These are phyloP conservation scores for Calameuta filiformis DNA, from an alignment of 2,888 invertebrate genomes.

Conservation along the genomic window DNA sequence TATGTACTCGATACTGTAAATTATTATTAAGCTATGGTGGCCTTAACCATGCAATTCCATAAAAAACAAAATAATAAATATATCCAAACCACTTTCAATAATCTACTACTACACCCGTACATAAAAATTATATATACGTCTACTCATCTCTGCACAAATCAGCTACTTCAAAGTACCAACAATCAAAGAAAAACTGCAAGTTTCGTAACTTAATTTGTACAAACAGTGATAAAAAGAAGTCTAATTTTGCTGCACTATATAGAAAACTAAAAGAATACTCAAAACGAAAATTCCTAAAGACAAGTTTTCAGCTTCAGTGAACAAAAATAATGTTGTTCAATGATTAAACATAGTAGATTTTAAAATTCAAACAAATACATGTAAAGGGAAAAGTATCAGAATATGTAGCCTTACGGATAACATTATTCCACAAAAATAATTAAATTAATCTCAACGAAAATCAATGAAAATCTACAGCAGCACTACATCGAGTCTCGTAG, in stretches of 20 bases:
- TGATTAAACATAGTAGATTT: neutral
- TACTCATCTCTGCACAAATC: neutral
- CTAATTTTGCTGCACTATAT: neutral
- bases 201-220: neutral
- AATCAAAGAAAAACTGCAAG: neutral
- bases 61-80: neutral
- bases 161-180: neutral
- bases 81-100: neutral
- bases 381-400: neutral
- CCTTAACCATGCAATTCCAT: neutral
- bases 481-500: conserved; percentile 62
- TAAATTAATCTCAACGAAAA: conserved; percentile 19
- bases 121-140: neutral
- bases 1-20: neutral
- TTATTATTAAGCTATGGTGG: neutral
- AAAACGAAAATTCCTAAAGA: neutral
- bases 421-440: conserved; percentile 8
- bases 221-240: neutral
- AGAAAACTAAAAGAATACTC: neutral
- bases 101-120: neutral
- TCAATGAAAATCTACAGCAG: conserved; percentile 48
- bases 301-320: neutral
- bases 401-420: conserved; percentile 11
- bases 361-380: neutral
- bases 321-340: neutral